A percentile compares a stretch with the other conserved stretches of the same genome.
Conservation (phyloP, 2,797 vertebrate genomes). For the Emydoidea blandingii region DNA sequence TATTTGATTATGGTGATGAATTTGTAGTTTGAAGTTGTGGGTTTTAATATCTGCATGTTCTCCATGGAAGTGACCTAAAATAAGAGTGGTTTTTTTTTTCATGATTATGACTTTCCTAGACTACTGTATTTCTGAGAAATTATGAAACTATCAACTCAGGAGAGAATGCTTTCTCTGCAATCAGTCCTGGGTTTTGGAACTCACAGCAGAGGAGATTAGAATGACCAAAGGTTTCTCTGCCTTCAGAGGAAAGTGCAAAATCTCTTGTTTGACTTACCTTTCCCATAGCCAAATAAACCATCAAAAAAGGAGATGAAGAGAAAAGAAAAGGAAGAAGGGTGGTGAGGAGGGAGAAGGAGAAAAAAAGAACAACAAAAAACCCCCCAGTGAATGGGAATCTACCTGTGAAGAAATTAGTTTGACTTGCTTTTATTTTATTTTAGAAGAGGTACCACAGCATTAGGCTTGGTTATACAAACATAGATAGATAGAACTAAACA, state of each 20-base stretch:
- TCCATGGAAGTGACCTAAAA: conserved; percentile 46
- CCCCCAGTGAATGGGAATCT: neutral
- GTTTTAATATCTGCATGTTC: conserved; percentile 46
- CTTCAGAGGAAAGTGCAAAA: neutral
- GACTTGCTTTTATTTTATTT: conserved; percentile 10
- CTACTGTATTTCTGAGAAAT: conserved; percentile 46
- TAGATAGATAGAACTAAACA: conserved; percentile 25
- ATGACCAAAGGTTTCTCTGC: neutral
- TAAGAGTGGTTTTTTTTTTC: conserved; percentile 18
- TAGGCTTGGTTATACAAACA: neutral
- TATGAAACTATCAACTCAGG: conserved; percentile 12
- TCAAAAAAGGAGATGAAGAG: neutral
- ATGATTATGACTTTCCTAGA: conserved; percentile 23
- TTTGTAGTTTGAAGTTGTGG: conserved; percentile 43
- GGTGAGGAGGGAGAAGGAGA: neutral
- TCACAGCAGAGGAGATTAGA: neutral
- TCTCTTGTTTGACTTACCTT: neutral
- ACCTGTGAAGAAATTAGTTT: neutral
- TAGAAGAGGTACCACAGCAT: neutral
- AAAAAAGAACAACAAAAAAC: neutral
- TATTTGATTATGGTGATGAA: conserved; percentile 56
- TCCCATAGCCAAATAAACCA: neutral
- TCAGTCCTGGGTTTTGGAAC: neutral
- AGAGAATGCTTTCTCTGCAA: neutral
- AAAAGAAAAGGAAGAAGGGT: neutral